Evolutionary conservation across 2,113 vertebrate genomes (phyloP).

Genomic region (Oncorhynchus nerka): DNA sequence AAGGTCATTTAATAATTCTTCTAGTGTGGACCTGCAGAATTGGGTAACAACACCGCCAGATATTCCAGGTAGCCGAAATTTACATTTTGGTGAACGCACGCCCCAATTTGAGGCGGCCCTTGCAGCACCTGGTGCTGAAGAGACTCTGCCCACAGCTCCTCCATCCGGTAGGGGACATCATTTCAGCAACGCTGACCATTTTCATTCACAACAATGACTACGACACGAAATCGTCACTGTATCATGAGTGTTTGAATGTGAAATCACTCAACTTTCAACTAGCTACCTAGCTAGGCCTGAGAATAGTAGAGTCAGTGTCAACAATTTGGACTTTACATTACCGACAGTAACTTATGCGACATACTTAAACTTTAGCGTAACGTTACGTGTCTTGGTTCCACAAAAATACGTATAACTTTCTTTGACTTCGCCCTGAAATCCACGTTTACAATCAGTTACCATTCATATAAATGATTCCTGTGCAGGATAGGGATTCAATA

Average conservation of each 20-base stretch:
- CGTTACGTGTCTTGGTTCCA: too few species aligned
- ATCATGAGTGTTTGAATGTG: background rate
- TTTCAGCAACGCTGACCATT: background rate
- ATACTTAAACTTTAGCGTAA: too few species aligned
- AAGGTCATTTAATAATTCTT: conserved; percentile 74
- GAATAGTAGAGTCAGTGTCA: too few species aligned
- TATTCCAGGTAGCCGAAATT: conserved; percentile 93
- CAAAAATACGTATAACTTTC: too few species aligned
- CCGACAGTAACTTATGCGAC: too few species aligned
- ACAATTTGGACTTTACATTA: too few species aligned
- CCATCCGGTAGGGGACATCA: conserved; percentile 63
- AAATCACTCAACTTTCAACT: background rate
- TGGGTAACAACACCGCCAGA: conserved; percentile 93
- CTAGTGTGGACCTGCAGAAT: conserved; percentile 74
- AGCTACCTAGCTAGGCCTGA: background rate
- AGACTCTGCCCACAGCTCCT: conserved; percentile 63
- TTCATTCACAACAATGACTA: background rate
- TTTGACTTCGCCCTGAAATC: too few species aligned
- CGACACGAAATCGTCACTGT: background rate
- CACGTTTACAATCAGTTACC: too few species aligned
- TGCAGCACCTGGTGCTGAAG: conserved; percentile 55
- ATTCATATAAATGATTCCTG: too few species aligned
- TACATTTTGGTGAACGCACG: conserved; percentile 84
- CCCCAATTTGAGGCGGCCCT: conserved; percentile 74
- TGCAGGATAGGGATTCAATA: too few species aligned